phyloP scores from a whole-genome alignment of 2,113 vertebrate genomes.

The Panthera leo region DNA sequence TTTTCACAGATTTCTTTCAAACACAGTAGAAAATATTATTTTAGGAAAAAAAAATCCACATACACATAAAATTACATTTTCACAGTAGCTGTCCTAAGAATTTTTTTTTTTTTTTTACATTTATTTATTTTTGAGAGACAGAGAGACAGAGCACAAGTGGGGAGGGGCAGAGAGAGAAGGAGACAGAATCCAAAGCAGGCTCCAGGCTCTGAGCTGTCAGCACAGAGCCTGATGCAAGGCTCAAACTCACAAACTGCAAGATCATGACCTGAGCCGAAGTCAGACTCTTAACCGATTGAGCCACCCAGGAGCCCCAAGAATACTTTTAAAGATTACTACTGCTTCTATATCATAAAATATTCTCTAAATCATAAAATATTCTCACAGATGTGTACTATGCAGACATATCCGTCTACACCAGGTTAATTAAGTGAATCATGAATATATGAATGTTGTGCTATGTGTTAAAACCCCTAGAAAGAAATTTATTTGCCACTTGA shows the following conservation, averaged over 20 bases:
- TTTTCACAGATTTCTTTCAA: constrained; percentile 45
- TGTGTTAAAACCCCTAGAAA: constrained; percentile 10
- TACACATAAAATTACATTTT: constrained; percentile 37
- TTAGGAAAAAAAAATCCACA: neutral
- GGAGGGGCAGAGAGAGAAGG: too few species aligned
- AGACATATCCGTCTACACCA: neutral
- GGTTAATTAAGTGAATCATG: neutral
- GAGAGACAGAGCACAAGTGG: too few species aligned
- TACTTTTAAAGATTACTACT: neutral
- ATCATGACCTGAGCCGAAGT: too few species aligned
- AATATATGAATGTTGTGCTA: neutral
- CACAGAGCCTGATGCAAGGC: too few species aligned
- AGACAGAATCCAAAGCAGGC: too few species aligned
- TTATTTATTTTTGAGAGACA: too few species aligned
- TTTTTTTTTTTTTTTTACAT: too few species aligned
- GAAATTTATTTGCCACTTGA: constrained; percentile 46
- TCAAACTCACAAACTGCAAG: too few species aligned
- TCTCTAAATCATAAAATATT: constrained; percentile 32
- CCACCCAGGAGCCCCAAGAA: neutral
- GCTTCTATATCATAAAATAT: neutral
- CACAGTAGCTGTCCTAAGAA: neutral
- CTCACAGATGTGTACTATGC: constrained; percentile 17
- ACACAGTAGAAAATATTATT: neutral
- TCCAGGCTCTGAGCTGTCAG: too few species aligned
- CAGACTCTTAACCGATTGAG: too few species aligned